Conservation (phyloP, 2,888 invertebrate genomes). For the Mimachlamys varia region DNA sequence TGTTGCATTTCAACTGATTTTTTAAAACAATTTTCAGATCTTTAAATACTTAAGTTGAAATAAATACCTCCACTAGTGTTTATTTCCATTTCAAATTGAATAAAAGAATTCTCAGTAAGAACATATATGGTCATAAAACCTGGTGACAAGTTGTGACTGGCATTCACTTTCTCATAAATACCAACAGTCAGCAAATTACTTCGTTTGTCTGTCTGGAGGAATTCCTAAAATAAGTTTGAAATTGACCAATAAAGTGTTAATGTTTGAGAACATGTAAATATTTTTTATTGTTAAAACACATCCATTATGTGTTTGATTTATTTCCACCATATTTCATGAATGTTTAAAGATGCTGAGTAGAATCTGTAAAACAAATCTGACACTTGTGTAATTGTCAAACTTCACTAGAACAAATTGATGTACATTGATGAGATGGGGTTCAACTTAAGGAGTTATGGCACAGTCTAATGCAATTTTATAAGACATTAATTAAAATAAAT, state of each 20-base stretch:
- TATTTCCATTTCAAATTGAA: background rate
- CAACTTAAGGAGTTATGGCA: background rate
- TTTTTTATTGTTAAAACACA: background rate
- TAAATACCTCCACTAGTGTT: background rate
- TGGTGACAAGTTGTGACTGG: background rate
- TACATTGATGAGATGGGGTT: background rate
- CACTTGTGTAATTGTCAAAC: background rate
- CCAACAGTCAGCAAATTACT: background rate
- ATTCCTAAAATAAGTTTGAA: constrained; percentile 2
- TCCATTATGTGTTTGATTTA: too few relatives aligned
- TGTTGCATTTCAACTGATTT: background rate
- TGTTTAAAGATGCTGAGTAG: too few relatives aligned
- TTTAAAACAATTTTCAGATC: background rate
- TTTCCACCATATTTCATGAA: too few relatives aligned
- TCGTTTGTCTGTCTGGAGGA: background rate
- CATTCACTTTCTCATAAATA: background rate
- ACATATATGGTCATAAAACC: background rate
- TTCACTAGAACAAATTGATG: background rate
- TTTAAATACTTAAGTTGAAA: background rate
- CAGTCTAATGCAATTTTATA: background rate
- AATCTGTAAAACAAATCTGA: background rate
- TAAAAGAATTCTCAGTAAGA: background rate
- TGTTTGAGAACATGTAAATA: background rate
- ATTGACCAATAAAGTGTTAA: background rate
- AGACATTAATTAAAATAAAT: background rate